phyloP scores from a whole-genome alignment of 30 jellyfish, hydroid and myxozoan species.

The Cassiopea xamachana region DNA sequence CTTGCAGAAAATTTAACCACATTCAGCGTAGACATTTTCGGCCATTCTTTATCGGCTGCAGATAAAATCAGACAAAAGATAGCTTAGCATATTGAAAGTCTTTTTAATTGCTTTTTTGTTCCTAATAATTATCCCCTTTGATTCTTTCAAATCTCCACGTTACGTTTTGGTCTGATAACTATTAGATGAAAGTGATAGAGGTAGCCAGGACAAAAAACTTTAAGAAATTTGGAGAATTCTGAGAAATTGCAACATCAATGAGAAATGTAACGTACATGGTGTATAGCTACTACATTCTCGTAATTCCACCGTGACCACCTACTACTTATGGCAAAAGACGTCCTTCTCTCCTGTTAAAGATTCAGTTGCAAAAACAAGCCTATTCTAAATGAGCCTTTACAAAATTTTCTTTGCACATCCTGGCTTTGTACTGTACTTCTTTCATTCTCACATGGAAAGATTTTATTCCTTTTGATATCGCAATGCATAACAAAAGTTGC shows the following conservation, averaged over 20 bases:
- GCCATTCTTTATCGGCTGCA: not conserved
- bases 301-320: not conserved
- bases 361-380: not conserved
- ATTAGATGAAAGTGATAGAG: not conserved
- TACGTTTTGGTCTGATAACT: not conserved
- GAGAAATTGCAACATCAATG: not conserved
- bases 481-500: not conserved
- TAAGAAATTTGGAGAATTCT: not conserved
- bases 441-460: conserved; percentile 19
- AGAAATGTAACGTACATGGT: not conserved
- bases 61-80: not conserved
- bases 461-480: not conserved
- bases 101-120: not conserved
- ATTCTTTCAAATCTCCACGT: not conserved
- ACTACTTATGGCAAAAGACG: not conserved
- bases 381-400: not conserved
- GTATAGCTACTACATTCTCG: not conserved
- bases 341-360: not conserved
- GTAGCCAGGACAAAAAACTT: not conserved
- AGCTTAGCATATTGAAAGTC: not conserved
- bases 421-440: not conserved
- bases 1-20: not conserved
- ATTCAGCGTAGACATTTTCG: not conserved
- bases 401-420: not conserved
- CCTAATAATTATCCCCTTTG: not conserved